Evolutionary conservation across 2,113 vertebrate genomes (phyloP).

Genomic region (Podarcis raffonei): DNA sequence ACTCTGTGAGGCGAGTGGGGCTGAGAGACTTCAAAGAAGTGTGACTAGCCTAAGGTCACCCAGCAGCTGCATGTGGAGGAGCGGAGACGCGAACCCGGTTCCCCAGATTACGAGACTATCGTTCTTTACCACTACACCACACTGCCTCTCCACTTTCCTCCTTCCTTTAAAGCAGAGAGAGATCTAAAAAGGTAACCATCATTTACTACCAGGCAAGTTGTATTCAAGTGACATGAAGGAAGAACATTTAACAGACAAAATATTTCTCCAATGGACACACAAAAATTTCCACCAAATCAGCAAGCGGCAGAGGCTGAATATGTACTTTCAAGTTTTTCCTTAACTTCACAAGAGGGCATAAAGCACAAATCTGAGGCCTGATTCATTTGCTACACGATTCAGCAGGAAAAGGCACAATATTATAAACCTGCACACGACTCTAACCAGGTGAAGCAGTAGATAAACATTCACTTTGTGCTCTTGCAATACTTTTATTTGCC

Average conservation of each 20-base stretch:
- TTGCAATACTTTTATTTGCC: neutral
- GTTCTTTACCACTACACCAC: no score
- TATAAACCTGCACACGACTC: neutral
- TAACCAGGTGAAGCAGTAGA: neutral
- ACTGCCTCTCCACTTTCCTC: neutral
- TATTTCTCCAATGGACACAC: neutral
- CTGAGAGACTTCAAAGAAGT: no score
- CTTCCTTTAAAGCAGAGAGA: neutral
- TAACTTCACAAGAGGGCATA: neutral
- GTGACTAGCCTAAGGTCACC: no score
- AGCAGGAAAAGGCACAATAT: neutral
- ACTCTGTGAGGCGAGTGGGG: no score
- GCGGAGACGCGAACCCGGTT: no score
- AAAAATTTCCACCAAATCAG: neutral
- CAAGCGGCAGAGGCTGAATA: neutral
- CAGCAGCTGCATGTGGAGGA: no score
- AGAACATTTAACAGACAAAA: neutral
- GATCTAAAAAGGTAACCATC: neutral
- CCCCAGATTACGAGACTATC: no score
- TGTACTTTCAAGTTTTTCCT: neutral
- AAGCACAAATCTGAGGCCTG: neutral
- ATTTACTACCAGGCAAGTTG: neutral
- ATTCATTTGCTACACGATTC: conserved; percentile 1
- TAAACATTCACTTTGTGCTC: neutral
- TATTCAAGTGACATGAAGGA: neutral